A percentile compares a stretch with the other conserved stretches of the same genome.
Conservation (phyloP, 1,140 invertebrate species). For the Bombyx mori region ASM3026992v2 NC_085110.1:14235501-14236000, state of each 20-base stretch:
- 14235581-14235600: neutral
- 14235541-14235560: constrained; percentile 85
- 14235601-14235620: neutral
- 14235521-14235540: constrained; percentile 83
- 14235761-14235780: constrained; percentile 76
- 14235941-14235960: constrained; percentile 29
- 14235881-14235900: constrained; percentile 80
- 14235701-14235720: constrained; percentile 79
- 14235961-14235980: too few relatives aligned
- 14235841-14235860: constrained; percentile 83
- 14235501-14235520: constrained; percentile 80
- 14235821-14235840: constrained; percentile 89
- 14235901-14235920: constrained; percentile 84
- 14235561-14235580: constrained; percentile 70
- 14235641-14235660: neutral
- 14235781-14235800: constrained; percentile 75
- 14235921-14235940: constrained; percentile 84
- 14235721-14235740: constrained; percentile 75
- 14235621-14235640: neutral
- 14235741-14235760: constrained; percentile 78
- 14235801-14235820: constrained; percentile 79
- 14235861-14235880: constrained; percentile 79
- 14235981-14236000: too few relatives aligned
- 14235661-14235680: constrained; percentile 5
- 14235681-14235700: constrained; percentile 67